Evolutionary conservation across 2,113 vertebrate species (phyloP).

Genomic region (Sturnus vulgaris): DNA sequence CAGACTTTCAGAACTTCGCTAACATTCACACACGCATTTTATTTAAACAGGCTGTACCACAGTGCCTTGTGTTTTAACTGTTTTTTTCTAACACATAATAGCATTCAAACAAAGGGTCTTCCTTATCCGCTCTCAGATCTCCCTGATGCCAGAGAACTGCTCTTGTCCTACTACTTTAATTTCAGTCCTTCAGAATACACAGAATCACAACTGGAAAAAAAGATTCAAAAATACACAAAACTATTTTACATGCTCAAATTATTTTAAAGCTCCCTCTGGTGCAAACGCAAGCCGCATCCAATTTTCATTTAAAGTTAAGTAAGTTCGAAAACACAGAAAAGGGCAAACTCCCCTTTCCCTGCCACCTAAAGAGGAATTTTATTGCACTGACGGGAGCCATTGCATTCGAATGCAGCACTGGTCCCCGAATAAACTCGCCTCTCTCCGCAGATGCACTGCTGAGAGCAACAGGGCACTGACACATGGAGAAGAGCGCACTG

Average conservation of each 20-base stretch:
- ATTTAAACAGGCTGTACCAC: neutral
- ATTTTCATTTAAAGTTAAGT: neutral
- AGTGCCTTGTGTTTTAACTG: neutral
- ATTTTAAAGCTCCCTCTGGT: neutral
- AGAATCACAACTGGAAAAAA: neutral
- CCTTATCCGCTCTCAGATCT: neutral
- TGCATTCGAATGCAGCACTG: fast-evolving
- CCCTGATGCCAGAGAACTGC: neutral
- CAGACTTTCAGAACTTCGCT: neutral
- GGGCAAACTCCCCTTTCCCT: neutral
- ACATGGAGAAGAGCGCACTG: neutral
- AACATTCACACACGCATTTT: neutral
- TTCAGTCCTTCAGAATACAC: neutral
- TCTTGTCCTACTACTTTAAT: neutral
- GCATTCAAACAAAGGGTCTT: neutral
- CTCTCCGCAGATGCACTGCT: too few species aligned
- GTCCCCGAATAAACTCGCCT: fast-evolving
- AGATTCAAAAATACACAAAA: fast-evolving
- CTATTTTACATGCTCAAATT: fast-evolving
- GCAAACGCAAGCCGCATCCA: fast-evolving
- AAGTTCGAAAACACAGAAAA: neutral
- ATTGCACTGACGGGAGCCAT: fast-evolving
- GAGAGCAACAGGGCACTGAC: too few species aligned
- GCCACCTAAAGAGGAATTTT: neutral
- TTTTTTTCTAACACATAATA: neutral